Base-by-base conservation (phyloP, 1,140 invertebrate genomes). In the Danaus plexippus region DNA sequence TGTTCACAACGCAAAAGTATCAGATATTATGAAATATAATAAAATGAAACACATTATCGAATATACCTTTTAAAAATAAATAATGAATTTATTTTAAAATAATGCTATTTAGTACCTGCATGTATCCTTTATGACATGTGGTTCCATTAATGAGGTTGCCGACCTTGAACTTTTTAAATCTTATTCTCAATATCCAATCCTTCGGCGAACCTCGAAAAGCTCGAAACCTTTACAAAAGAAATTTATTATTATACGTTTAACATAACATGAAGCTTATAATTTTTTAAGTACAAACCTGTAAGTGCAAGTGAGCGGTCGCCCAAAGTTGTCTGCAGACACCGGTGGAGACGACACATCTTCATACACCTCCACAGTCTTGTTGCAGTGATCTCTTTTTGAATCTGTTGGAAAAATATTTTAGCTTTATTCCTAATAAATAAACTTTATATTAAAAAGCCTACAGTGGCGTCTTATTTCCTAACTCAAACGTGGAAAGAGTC, bases 131-230 rank as follows among this genome's bases (percentile, higher is more conserved):
- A 55, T 94, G 91, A 77, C 95, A 96, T 45, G 93, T 91, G 10
- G 94, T 95, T 2, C 94, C 94, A 80, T 96, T 96, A 57, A 94
- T 88, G 51, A 97, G 87, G 9, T 92, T 92, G 2, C 95, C 95
- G 43, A 96, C 94, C 90, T 97, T 96, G 87, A 96, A 96, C 78
- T 95, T 95, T 88, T 95, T 96, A 87, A 97, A 96, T 54, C 95
- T 90, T 57, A 97, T 93, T 55, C 95, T 90, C 9, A 97, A 89
- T 44, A 96, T 95, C 93, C 94, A 96, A 79, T 97, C 95, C 48
- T 94, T 91, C 1, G 94, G 92, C 11, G 92, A 92, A 1, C 94
- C 93, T 51, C 94, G 90, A 66, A 95, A 93, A 0, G 94, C 93
- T 41, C 94, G 89, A 87, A 97, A 96, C 61, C 94, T 91, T 71